Percentiles rank a stretch among this genome's conserved stretches.
These are phyloP conservation scores for Drosophila aldrichi DNA, from an alignment of 2,888 invertebrate species.

Conservation along the genomic window DNA sequence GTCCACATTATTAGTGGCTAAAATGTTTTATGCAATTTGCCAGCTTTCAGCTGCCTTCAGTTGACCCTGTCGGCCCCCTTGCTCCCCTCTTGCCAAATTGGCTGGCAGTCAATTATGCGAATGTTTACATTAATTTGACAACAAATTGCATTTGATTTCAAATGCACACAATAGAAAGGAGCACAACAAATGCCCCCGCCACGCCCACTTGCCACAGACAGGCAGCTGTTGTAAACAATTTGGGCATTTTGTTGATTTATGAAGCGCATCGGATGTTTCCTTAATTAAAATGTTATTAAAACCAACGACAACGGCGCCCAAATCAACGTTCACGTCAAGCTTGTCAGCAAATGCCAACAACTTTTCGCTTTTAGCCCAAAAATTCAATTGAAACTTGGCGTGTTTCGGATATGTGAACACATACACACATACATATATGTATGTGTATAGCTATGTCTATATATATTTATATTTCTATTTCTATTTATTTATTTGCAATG, in stretches of 20 bases:
- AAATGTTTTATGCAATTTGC: slow-evolving; percentile 38
- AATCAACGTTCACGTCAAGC: slow-evolving; percentile 29
- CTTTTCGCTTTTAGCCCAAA: slow-evolving; percentile 11
- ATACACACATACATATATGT: not conserved
- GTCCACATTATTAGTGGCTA: slow-evolving; percentile 45
- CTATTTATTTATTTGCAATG: too few species aligned
- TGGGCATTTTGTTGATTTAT: slow-evolving; percentile 36
- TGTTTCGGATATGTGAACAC: not conserved
- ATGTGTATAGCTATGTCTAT: not conserved
- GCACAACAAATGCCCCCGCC: not conserved
- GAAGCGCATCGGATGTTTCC: slow-evolving; percentile 40
- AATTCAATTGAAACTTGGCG: slow-evolving; percentile 20
- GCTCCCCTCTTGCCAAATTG: not conserved
- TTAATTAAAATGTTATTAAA: slow-evolving; percentile 70
- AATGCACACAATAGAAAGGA: slow-evolving; percentile 51
- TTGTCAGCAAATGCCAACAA: slow-evolving; percentile 45
- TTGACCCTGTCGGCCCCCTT: not conserved
- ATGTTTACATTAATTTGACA: slow-evolving; percentile 74
- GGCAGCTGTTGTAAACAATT: slow-evolving; percentile 26
- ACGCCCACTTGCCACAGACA: slow-evolving; percentile 1
- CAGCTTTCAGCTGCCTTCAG: not conserved
- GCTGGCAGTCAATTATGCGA: slow-evolving; percentile 57
- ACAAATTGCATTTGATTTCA: slow-evolving; percentile 63
- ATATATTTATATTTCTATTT: too few species aligned
- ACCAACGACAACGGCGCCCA: slow-evolving; percentile 31